These are phyloP conservation scores for Hydrozoanthus tunicans DNA, from an alignment of 64 coral and sea anemone genomes.

Conservation along the genomic window DNA sequence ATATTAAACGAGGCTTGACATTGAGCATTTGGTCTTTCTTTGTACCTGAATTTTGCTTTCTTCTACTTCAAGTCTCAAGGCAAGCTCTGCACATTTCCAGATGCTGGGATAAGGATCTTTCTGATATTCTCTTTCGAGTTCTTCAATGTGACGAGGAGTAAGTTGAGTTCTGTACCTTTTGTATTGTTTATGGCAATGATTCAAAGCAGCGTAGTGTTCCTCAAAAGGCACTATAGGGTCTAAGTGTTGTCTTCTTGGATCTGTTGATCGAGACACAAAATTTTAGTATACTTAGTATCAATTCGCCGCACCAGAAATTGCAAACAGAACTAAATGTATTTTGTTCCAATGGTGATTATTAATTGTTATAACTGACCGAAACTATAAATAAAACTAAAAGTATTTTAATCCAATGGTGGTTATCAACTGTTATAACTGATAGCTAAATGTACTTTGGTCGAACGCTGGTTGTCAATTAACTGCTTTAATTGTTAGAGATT, in stretches of 20 bases:
- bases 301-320: background rate
- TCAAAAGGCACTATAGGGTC: slow-evolving; percentile 1
- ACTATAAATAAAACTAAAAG: too few species aligned
- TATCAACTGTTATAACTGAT: too few species aligned
- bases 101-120: slow-evolving; percentile 61
- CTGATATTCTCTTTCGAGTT: slow-evolving; percentile 67
- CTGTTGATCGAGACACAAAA: background rate
- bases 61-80: slow-evolving; percentile 59
- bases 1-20: background rate
- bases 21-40: background rate
- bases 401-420: too few species aligned
- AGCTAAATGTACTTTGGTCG: too few species aligned
- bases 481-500: too few species aligned
- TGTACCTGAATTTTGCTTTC: slow-evolving; percentile 62
- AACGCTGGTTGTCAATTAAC: background rate
- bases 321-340: background rate
- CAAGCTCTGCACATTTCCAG: slow-evolving; percentile 54
- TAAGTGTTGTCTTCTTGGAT: background rate
- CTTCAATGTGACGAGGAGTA: slow-evolving; percentile 4
- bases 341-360: background rate
- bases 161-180: slow-evolving; percentile 37
- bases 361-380: too few species aligned
- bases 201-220: slow-evolving; percentile 9
- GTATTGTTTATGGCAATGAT: background rate
- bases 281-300: background rate